Percentiles rank a stretch among this genome's conserved stretches.
Evolutionary conservation across 2,113 vertebrate species (phyloP).

Genomic region (Cyanistes caeruleus): DNA sequence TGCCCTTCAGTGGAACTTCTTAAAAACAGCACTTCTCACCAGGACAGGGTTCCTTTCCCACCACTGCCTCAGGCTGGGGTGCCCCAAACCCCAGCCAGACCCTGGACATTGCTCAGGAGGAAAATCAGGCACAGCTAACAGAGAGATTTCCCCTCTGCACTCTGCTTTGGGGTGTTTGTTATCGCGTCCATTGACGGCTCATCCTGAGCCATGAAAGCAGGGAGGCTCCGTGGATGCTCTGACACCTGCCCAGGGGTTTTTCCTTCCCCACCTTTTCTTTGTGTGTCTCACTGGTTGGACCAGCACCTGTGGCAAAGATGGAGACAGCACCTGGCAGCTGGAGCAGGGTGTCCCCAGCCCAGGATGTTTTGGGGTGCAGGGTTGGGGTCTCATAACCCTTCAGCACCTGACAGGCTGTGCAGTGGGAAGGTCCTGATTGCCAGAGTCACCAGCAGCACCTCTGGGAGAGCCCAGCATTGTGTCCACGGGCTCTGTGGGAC

Average conservation of each 20-base stretch:
- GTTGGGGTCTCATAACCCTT: neutral
- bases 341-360: neutral
- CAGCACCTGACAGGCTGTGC: neutral
- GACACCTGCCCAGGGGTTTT: neutral
- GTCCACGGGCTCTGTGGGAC: neutral
- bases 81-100: neutral
- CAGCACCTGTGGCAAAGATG: neutral
- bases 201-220: neutral
- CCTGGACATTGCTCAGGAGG: neutral
- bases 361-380: neutral
- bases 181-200: fast-evolving
- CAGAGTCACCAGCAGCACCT: neutral
- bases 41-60: neutral
- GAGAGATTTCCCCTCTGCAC: neutral
- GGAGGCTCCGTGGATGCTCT: neutral
- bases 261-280: neutral
- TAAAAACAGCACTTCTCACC: neutral
- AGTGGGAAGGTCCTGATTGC: neutral
- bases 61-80: fast-evolving
- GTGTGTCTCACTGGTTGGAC: neutral
- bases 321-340: neutral
- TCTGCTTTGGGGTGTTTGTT: neutral
- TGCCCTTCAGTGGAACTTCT: neutral
- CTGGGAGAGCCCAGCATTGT: neutral
- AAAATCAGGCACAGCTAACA: neutral